phyloP scores from a whole-genome alignment of 2,797 vertebrate genomes.

The Potorous gilbertii region DNA sequence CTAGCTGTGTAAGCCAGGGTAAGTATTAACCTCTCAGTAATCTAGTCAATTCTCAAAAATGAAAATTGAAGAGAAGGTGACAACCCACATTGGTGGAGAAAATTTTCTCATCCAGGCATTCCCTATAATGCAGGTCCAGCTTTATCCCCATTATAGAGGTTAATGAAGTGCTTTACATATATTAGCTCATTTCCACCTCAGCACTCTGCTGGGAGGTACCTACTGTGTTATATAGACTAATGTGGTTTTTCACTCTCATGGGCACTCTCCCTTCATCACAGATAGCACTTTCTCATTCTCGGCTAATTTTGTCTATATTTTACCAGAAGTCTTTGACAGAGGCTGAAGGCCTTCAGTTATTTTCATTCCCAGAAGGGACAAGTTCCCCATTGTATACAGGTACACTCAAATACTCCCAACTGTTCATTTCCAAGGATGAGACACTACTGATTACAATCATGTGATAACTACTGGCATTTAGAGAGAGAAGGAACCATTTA shows the following conservation, averaged over 20 bases:
- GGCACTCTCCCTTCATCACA: no score
- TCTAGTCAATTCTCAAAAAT: not conserved
- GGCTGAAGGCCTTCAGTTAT: not conserved
- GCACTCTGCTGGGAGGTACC: not conserved
- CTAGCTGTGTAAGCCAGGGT: not conserved
- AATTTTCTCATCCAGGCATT: not conserved
- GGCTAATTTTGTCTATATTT: not conserved
- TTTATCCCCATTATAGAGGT: not conserved
- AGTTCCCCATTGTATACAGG: not conserved
- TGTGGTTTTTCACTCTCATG: not conserved
- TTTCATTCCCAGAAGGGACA: not conserved
- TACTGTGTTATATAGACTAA: not conserved
- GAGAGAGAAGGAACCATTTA: not conserved
- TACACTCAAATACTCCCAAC: not conserved
- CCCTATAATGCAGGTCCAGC: not conserved
- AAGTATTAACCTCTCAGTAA: not conserved
- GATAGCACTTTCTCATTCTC: no score
- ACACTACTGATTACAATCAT: not conserved
- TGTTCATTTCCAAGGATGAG: not conserved
- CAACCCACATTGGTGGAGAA: no score
- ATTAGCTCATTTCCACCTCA: not conserved
- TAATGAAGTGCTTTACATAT: not conserved
- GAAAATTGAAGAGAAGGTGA: not conserved
- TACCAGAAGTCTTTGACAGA: not conserved
- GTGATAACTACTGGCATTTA: not conserved